Base-by-base conservation (phyloP, 2,797 vertebrate genomes). In the Cephalopachus bancanus region DNA sequence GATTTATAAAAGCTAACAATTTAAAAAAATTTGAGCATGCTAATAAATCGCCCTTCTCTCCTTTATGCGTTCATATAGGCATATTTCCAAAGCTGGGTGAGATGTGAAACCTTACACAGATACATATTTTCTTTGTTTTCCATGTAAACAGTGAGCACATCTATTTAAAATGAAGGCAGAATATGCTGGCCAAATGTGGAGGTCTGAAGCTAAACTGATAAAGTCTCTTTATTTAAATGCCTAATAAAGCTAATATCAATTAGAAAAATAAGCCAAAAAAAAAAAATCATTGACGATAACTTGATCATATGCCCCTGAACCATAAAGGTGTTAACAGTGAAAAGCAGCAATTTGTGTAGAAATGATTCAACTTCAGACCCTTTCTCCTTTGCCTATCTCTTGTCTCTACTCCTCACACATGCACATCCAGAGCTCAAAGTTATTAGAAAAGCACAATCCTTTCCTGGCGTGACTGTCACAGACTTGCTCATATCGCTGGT, bases 1-100 rank as follows among this genome's bases (percentile, higher is more conserved):
- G 8, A 94, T 65, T 75, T 71, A 28, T 83, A n/a, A 65, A 14
- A 95, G 44, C 60, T 30, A 60, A 49, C 26, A 87, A 51, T 84
- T 76, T 57, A 59, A 83, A 75, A 49, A 8, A 26, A 17, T 83
- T 85, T 86, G 59, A 92, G 20, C 10, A 86, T 33, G 83, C 33
- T 60, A 92, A 84, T 51, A 69, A 83, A 91, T 81, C 74, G 65
- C 7, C 3, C 76, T 95, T 90, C 60, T 86, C 60, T 59, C n/a
- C 6, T 89, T 37, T 59, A n/a, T 67, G 14, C 93, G 37, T 75
- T 93, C 71, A 44, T 71, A 53, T 24, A 85, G 24, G 16, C 44
- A 72, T 67, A 85, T 83, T 93, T 93, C n/a, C 30, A 92, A 95
- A 93, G 37, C n/a, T 71, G 16, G 26, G 1, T 75, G 24, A 83